A percentile compares a stretch with the other conserved stretches of the same genome.
These are phyloP conservation scores for Drosophila rufa DNA, from an alignment of 1,140 invertebrate species.

Conservation along the genomic window DNA sequence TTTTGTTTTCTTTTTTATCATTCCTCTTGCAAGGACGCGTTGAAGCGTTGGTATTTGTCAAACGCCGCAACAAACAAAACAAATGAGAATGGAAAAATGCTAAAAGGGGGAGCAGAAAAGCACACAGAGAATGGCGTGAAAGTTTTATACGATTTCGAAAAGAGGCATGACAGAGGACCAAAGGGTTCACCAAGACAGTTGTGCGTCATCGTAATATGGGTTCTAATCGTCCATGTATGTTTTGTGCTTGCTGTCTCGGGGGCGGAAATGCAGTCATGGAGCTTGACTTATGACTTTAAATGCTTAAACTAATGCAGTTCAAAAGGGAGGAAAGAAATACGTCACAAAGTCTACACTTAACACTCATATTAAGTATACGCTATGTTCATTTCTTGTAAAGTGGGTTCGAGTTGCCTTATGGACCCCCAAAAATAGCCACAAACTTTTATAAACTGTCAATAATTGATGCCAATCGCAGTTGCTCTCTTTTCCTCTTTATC, in stretches of 20 bases:
- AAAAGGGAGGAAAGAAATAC: neutral
- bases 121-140: constrained; percentile 70
- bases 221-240: constrained; percentile 1
- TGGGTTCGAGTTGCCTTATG: neutral
- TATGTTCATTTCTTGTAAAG: neutral
- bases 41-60: constrained; percentile 60
- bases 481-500: neutral
- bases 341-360: neutral
- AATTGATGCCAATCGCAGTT: constrained; percentile 22
- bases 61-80: constrained; percentile 56
- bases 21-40: constrained; percentile 28
- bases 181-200: constrained; percentile 34
- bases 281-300: constrained; percentile 13
- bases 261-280: constrained; percentile 19
- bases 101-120: constrained; percentile 35
- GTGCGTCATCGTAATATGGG: constrained; percentile 9
- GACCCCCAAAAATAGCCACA: neutral
- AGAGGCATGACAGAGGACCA: constrained; percentile 59
- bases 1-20: constrained; percentile 12
- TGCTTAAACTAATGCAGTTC: neutral
- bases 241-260: neutral
- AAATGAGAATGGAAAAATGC: constrained; percentile 34
- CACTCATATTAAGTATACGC: neutral
- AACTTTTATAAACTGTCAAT: constrained; percentile 30
- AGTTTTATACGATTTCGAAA: constrained; percentile 66